Percentiles rank a stretch among this genome's conserved stretches.
These are phyloP conservation scores for Melanargia galathea DNA, from an alignment of 2,888 invertebrate species.

Conservation along the genomic window DNA sequence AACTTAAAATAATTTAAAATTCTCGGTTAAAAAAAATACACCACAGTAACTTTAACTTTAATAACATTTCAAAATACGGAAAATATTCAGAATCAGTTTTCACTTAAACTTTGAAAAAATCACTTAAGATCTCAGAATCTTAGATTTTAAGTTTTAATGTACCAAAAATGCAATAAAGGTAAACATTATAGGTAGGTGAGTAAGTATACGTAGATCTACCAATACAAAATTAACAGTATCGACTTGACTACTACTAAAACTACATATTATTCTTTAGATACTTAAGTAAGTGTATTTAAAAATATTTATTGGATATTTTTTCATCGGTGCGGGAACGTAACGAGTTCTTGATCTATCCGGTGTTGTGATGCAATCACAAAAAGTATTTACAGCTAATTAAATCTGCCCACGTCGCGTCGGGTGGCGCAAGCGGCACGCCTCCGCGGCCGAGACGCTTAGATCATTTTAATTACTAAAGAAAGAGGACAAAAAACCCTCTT, in stretches of 20 bases:
- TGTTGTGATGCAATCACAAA: constrained; percentile 68
- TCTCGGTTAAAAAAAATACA: no score
- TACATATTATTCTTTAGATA: neutral
- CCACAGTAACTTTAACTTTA: no score
- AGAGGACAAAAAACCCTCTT: constrained; percentile 44
- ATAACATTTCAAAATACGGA: no score
- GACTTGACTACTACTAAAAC: neutral
- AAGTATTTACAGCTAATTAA: constrained; percentile 77
- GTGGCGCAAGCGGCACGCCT: constrained; percentile 74
- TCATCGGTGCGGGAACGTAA: constrained; percentile 3
- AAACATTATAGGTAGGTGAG: no score
- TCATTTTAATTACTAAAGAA: constrained; percentile 65
- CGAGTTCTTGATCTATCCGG: constrained; percentile 29
- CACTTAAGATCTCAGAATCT: no score
- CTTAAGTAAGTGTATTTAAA: neutral
- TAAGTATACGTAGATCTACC: no score
- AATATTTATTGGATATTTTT: constrained; percentile 3
- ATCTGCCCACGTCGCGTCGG: constrained; percentile 72
- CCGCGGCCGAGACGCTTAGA: constrained; percentile 52
- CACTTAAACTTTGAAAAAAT: no score
- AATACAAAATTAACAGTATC: no score
- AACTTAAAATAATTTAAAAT: no score
- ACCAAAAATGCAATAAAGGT: no score
- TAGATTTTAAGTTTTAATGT: no score
- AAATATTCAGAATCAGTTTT: no score